phyloP scores from a whole-genome alignment of 2,888 invertebrate genomes.

The Ditula angustiorana region DNA sequence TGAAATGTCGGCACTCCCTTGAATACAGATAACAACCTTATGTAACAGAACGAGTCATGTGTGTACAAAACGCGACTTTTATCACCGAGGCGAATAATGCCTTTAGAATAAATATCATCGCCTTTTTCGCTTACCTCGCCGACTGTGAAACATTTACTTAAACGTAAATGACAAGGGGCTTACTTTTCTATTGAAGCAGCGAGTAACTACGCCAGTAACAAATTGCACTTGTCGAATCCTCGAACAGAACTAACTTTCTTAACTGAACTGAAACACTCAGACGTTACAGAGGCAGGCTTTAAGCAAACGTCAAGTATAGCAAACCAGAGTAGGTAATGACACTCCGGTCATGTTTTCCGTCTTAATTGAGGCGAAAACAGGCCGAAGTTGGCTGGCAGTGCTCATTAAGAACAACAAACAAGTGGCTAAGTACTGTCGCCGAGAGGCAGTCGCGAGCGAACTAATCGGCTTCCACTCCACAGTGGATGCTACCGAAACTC shows the following conservation, averaged over 20 bases:
- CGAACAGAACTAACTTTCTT: conserved; percentile 35
- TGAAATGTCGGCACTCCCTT: conserved; percentile 35
- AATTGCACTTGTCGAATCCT: conserved; percentile 34
- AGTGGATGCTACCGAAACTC: conserved; percentile 55
- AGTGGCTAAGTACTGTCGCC: conserved; percentile 74
- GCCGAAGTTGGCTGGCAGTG: conserved; percentile 77
- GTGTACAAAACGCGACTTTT: conserved; percentile 11
- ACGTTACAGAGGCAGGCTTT: conserved; percentile 37
- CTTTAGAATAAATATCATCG: conserved; percentile 19
- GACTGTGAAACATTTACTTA: conserved; percentile 3
- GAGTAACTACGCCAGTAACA: conserved; percentile 22
- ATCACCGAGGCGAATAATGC: conserved; percentile 13
- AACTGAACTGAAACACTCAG: conserved; percentile 37
- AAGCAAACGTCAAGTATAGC: conserved; percentile 48
- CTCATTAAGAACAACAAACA: conserved; percentile 84
- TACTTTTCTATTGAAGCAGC: conserved; percentile 15
- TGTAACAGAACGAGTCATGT: conserved; percentile 23
- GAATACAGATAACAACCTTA: conserved; percentile 29
- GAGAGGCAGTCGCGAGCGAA: conserved; percentile 65
- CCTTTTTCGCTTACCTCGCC: neutral
- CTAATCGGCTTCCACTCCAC: conserved; percentile 74
- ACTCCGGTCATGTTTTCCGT: conserved; percentile 78
- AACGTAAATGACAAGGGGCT: conserved; percentile 34
- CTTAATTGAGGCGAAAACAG: conserved; percentile 82
- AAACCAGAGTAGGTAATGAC: conserved; percentile 63